Evolutionary conservation across 2,797 vertebrate species (phyloP), one percentile per base, ranked within the genome.

Genomic region (Crocidura indochinensis): DNA sequence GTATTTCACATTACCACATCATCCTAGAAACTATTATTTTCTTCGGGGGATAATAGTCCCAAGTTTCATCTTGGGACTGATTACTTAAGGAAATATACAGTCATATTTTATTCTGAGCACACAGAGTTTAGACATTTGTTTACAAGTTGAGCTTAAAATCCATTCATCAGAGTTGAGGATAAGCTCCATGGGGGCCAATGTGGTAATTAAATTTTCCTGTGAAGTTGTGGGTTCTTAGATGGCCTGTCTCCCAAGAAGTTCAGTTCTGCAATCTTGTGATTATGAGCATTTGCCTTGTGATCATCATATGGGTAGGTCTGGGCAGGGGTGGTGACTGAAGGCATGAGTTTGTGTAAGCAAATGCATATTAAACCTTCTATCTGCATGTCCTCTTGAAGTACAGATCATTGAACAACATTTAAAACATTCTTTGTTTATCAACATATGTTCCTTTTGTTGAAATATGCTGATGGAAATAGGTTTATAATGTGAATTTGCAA

Each of bases 241-340:
- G 89, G 67, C 69, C 20, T 73, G 87, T 74, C 47, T 87, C 87
- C 73, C 68, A 90, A 93, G 88, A 60, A 95, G 71, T 76, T 84
- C 69, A 90, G 46, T 60, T 78, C 73, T 85, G 56, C 31, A 81
- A 83, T 94, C 72, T 95, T 86, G 71, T 95, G 92, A 94, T 96
- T 94, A 94, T 20, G 88, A 75, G 71, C 69, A 19, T 92, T 96
- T 91, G 46, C 82, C 96, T 88, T 96, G 47, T 93, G 94, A 47
- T 93, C 94, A 94, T 91, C 65, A 85, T 56, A 86, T 14, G 84
- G 27, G 46, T 83, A 76, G 64, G 62, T 38, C 15, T 46, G 26
- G 72, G 79, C 76, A 56, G 87, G 62, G 65, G 27, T 91, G 1
- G 46, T 17, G 17, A 17, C 65, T 64, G 53, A 67, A 60, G 79